Evolutionary conservation across 2,888 invertebrate genomes (phyloP), one percentile per base, ranked within the genome.

Genomic region (Ptilodon capucinus): DNA sequence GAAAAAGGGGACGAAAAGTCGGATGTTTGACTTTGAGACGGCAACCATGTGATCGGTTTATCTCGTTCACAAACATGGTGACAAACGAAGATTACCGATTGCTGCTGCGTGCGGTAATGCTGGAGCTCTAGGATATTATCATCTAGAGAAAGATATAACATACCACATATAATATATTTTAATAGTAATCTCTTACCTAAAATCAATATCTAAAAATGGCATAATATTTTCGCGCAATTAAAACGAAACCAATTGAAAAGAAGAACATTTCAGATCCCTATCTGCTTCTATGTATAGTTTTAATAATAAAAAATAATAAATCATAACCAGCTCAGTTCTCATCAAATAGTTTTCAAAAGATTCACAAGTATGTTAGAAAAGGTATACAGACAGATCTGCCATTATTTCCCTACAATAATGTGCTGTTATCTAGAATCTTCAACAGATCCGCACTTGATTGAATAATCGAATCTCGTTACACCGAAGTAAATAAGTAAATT

Each of bases 1-100:
- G 8, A 11, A n/a, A n/a, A 28, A 28, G 11, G 28, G 28, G 28
- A 23, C 28, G 3, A 50, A 48, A 51, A 46, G 47, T 44, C 42
- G 40, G 42, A 16, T 18, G 25, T 47, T 57, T 54, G 62, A 57
- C 64, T 51, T 62, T 66, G 70, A 66, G 56, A 51, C 45, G 41
- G 41, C 46, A 61, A 54, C 64, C 83, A 82, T 85, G 85, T 86
- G 85, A 86, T 81, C 60, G 52, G 62, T 75, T 86, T 83, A 85
- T 40, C 19, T 38, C 74, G 74, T 72, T 68, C 71, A 68, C 57
- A 46, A 59, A 75, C 73, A 79, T 81, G 81, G 79, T 86, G 84
- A 81, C 81, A 77, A 74, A 69, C 57, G 61, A 48, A 85, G 76
- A 84, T 86, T 81, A 84, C 76, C 76, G 65, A 56, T 67, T 56